Base-by-base conservation (phyloP, 2,797 vertebrate species). In the Spheniscus humboldti region DNA sequence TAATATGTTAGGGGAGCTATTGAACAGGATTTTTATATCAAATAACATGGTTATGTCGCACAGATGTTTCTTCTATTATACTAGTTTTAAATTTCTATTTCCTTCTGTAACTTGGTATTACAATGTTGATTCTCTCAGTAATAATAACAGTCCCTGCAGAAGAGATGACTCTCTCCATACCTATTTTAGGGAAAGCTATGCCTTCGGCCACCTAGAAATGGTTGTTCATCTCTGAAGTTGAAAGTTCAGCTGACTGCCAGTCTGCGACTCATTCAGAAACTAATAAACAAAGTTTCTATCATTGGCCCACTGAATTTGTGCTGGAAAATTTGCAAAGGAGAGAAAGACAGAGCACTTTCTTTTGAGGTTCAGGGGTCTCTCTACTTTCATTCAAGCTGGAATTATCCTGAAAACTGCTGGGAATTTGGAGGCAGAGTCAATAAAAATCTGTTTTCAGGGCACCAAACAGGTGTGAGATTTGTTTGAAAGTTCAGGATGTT, bases 1-100 rank as follows among this genome's bases (percentile, higher is more conserved):
- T 50, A 93, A 28, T 75, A 79, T 60, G 72, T 83, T 86, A 56
- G 25, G 28, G 55, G 39, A 95, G 8, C 16, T 91, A 45, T 78
- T 73, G 68, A 88, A 78, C 31, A 66, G 53, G 35, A 56, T 35
- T 94, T 96, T 95, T 86, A 66, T 86, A 86, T 35, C 78, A 66
- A 93, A 86, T 67, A 91, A 59, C 72, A 69, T 1, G 3, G 7
- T 81, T 90, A 72, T 11, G 75, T 84, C 0, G 0, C 35, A 87
- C 94, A 92, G 62, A 86, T 52, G 56, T 95, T 96, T 94, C 57
- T 95, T 80, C 41, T 55, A 68, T 90, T 93, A 69, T 35, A 64
- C 9, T 66, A 52, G 50, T 59, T 90, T 94, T 69, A 76, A 80
- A 91, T 83, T 83, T 93, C 57, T 72, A 24, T 92, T 96, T 92